phyloP scores from a whole-genome alignment of 2,888 invertebrate genomes.

The Hydropsyche betteni region DNA sequence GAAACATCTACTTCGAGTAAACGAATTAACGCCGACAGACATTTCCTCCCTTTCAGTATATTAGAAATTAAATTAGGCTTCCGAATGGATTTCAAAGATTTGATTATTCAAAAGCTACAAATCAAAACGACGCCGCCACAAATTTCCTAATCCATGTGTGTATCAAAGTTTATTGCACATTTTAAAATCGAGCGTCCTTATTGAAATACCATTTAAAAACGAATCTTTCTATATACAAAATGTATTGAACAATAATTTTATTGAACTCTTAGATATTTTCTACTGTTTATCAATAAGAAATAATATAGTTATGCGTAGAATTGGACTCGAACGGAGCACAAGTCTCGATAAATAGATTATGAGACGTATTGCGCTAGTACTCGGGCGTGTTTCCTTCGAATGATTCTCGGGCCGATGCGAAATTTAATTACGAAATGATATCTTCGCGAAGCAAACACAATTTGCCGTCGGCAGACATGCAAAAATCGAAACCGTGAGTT shows the following conservation, averaged over 20 bases:
- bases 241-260: too few species aligned
- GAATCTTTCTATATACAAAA: too few species aligned
- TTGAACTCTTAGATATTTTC: too few species aligned
- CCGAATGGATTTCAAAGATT: neutral
- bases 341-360: slow-evolving; percentile 20
- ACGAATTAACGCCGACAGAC: slow-evolving; percentile 31
- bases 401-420: slow-evolving; percentile 1
- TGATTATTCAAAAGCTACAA: slow-evolving; percentile 27
- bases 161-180: too few species aligned
- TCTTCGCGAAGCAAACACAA: slow-evolving; percentile 10
- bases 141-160: neutral
- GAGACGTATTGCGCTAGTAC: slow-evolving; percentile 29
- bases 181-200: too few species aligned
- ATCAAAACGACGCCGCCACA: slow-evolving; percentile 25
- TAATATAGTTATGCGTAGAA: neutral
- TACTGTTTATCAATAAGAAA: neutral
- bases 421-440: slow-evolving; percentile 24
- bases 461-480: neutral
- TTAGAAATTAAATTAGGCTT: too few species aligned
- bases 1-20: neutral
- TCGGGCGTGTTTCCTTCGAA: slow-evolving; percentile 21
- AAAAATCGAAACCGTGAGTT: neutral
- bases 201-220: too few species aligned
- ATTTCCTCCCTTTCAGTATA: neutral
- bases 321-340: slow-evolving; percentile 21